Evolutionary conservation across 2,888 invertebrate genomes (phyloP).

Genomic region (Andrena camellia): DNA sequence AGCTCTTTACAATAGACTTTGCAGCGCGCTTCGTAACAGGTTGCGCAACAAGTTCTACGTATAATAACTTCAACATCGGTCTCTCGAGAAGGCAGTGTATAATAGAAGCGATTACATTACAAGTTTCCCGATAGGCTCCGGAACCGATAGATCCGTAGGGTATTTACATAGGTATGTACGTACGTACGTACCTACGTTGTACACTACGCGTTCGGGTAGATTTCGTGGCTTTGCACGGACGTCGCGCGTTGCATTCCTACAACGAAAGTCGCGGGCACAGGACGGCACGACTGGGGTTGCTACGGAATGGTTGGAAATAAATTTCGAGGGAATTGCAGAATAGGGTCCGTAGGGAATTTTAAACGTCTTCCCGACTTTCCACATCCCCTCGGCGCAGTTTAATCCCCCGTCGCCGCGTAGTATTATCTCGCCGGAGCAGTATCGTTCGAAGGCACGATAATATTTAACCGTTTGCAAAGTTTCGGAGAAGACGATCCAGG

Average conservation of each 20-base stretch:
- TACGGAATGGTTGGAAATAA: slow-evolving; percentile 3
- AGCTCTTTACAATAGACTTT: neutral
- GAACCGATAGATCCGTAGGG: neutral
- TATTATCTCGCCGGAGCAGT: slow-evolving; percentile 17
- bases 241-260: neutral
- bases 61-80: slow-evolving; percentile 17
- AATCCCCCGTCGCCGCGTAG: slow-evolving; percentile 5
- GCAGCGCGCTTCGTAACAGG: slow-evolving; percentile 21
- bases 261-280: neutral
- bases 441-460: slow-evolving; percentile 20
- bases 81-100: slow-evolving; percentile 5
- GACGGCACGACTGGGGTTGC: neutral
- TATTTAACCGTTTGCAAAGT: slow-evolving; percentile 27
- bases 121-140: slow-evolving; percentile 12
- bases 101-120: slow-evolving; percentile 24
- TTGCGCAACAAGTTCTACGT: slow-evolving; percentile 15
- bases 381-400: neutral
- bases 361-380: slow-evolving; percentile 9
- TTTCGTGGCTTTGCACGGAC: neutral
- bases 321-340: neutral
- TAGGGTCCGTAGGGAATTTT: neutral
- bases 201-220: neutral
- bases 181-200: neutral
- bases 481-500: slow-evolving; percentile 9
- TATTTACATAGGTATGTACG: neutral